phyloP scores from a whole-genome alignment of 2,888 invertebrate species.

The Drosophila pseudotakahashii region DNA sequence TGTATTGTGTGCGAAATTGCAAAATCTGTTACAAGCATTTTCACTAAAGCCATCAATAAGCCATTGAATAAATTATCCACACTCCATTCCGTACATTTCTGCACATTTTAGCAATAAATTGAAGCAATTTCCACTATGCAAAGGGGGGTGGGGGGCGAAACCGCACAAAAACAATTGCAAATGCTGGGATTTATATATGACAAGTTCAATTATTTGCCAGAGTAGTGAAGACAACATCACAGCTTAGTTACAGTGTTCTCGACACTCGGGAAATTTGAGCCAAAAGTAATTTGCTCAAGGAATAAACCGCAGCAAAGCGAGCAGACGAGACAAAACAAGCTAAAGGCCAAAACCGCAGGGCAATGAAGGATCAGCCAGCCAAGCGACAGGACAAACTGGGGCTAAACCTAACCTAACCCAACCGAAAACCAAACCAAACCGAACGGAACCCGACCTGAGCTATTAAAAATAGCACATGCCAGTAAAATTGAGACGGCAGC shows the following conservation, averaged over 20 bases:
- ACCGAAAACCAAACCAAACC: too few species aligned
- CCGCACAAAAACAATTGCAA: conserved; percentile 39
- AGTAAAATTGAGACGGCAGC: conserved; percentile 62
- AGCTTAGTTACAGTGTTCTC: conserved; percentile 7
- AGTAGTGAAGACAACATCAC: neutral
- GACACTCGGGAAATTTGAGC: conserved; percentile 39
- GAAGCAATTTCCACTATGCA: conserved; percentile 19
- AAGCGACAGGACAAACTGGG: conserved; percentile 26
- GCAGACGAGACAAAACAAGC: conserved; percentile 27
- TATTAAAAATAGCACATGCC: conserved; percentile 77
- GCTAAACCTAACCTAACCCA: conserved; percentile 18
- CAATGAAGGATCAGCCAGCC: conserved; percentile 47
- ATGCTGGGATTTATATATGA: conserved; percentile 46
- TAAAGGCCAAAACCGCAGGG: conserved; percentile 52
- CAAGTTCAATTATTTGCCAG: conserved; percentile 60
- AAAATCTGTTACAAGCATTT: conserved; percentile 35
- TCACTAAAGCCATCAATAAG: conserved; percentile 54
- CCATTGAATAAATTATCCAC: conserved; percentile 53
- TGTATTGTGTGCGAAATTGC: conserved; percentile 46
- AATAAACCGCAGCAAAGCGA: conserved; percentile 30
- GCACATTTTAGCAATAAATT: conserved; percentile 39
- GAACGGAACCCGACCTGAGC: conserved; percentile 10
- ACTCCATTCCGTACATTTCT: conserved; percentile 22
- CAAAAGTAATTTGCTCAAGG: conserved; percentile 43
- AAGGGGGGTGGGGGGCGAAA: neutral